Evolutionary conservation across 2,113 vertebrate genomes (phyloP).

Genomic region (Colossoma macropomum): DNA sequence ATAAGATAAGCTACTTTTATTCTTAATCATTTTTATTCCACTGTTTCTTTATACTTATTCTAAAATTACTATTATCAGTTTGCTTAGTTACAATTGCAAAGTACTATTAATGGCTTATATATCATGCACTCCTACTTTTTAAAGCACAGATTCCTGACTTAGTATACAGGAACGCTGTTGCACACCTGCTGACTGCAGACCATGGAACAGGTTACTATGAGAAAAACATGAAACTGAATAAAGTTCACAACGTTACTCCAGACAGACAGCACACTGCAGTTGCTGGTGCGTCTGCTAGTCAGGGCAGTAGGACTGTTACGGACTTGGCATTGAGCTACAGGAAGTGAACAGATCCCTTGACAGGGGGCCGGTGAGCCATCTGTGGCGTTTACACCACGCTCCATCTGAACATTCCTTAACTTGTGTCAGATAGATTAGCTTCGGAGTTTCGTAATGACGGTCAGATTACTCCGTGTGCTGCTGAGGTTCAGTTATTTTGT

Average conservation of each 20-base stretch:
- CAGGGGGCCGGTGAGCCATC: conserved; percentile 64
- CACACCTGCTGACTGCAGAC: too few relatives aligned
- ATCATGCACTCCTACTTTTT: too few relatives aligned
- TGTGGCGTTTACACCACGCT: conserved; percentile 56
- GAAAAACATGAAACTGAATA: neutral
- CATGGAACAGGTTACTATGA: too few relatives aligned
- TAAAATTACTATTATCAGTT: too few relatives aligned
- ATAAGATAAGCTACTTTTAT: too few relatives aligned
- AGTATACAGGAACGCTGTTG: too few relatives aligned
- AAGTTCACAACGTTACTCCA: neutral
- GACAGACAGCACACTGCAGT: neutral
- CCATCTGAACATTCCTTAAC: conserved; percentile 59
- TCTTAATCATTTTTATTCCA: too few relatives aligned
- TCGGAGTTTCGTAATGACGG: conserved; percentile 62
- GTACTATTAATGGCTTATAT: too few relatives aligned
- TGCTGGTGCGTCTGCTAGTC: conserved; percentile 15
- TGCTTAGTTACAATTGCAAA: too few relatives aligned
- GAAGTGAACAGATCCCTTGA: conserved; percentile 63
- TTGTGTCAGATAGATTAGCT: conserved; percentile 52
- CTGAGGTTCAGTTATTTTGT: conserved; percentile 35
- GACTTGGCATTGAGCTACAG: conserved; percentile 43
- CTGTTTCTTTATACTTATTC: too few relatives aligned
- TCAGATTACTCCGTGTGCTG: conserved; percentile 50
- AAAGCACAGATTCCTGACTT: too few relatives aligned
- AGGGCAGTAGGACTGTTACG: conserved; percentile 27